A percentile compares a stretch with the other conserved stretches of the same genome.
These are phyloP conservation scores for Tolypeutes matacus DNA, from an alignment of 2,797 vertebrate species.

Conservation along the genomic window DNA sequence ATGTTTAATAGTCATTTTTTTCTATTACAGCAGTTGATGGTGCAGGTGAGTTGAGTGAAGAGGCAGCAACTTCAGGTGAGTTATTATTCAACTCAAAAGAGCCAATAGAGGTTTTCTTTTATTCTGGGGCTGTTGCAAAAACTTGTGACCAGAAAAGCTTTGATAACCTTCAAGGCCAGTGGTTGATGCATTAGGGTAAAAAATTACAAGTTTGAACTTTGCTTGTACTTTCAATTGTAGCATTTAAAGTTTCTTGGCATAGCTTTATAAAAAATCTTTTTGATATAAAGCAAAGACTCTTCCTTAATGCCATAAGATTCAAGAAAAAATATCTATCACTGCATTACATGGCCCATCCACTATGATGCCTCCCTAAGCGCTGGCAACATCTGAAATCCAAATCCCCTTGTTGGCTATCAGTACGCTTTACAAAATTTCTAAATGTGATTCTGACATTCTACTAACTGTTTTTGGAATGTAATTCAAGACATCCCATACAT, in stretches of 20 bases:
- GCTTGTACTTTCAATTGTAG: not conserved
- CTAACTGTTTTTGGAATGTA: not conserved
- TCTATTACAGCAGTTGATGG: not conserved
- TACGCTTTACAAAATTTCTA: not conserved
- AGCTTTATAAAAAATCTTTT: not conserved
- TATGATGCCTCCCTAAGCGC: too few species aligned
- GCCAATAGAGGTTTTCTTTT: not conserved
- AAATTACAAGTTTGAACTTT: not conserved
- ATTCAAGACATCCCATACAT: not conserved
- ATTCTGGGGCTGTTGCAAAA: not conserved
- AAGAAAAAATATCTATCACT: not conserved
- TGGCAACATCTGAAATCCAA: not conserved
- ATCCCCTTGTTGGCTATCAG: rapidly evolving
- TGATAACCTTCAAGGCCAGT: not conserved
- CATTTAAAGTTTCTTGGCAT: not conserved
- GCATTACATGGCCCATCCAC: not conserved
- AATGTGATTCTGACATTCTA: not conserved
- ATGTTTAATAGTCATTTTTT: not conserved
- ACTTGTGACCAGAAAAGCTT: not conserved
- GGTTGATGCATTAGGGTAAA: not conserved
- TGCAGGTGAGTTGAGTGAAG: not conserved
- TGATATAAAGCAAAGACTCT: not conserved
- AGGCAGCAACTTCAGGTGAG: not conserved
- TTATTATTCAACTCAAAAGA: not conserved
- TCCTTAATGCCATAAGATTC: not conserved